Base-by-base conservation (phyloP, 2,113 vertebrate genomes). In the Trichechus manatus region DNA sequence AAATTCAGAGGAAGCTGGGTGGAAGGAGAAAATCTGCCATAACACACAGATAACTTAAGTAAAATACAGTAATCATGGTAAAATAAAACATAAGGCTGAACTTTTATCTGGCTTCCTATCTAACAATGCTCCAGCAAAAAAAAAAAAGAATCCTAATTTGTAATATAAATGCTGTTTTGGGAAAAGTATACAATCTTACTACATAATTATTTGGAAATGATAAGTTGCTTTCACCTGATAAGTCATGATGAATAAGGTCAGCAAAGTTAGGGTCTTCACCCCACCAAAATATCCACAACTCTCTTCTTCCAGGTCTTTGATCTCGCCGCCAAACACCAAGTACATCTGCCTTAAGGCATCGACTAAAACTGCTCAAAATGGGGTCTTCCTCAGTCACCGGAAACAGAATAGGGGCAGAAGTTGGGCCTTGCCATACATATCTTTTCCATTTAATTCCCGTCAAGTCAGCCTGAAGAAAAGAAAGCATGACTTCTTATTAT, bases 241-340 rank as follows among this genome's bases (percentile, higher is more conserved):
- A 99, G 79, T 99, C 99, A 82, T 99, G 99, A 97, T 99, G 99
- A 98, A 99, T 99, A 96, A 99, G 99, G 90, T 99, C 99, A 91
- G 99, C 98, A 90, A 99, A 99, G 98, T 98, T 99, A 77, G 99
- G 99, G 98, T 99, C 99, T 93, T 99, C 99, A 61, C 99, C 99
- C 99, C 99, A 99, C 99, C 99, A 99, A 98, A 99, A 99, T 96
- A 99, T 99, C 99, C 99, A 99, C 29, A 99, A 99, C 97, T 99
- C 99, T 98, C 99, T 98, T 97, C 99, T 99, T 75, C 99, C 99
- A 25, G 98, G 99, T 96, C 99, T 98, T 98, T 99, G 99, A 98
- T 99, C 99, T 96, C 99, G 98, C 90, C 99, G 98, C 99, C 99
- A 99, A 82, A 99, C 99, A 6, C 99, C 99, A 89, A 99, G 98